These are phyloP conservation scores for Crotalus helleri DNA, from an alignment of 2,113 vertebrate genomes.

Conservation along the genomic window DNA sequence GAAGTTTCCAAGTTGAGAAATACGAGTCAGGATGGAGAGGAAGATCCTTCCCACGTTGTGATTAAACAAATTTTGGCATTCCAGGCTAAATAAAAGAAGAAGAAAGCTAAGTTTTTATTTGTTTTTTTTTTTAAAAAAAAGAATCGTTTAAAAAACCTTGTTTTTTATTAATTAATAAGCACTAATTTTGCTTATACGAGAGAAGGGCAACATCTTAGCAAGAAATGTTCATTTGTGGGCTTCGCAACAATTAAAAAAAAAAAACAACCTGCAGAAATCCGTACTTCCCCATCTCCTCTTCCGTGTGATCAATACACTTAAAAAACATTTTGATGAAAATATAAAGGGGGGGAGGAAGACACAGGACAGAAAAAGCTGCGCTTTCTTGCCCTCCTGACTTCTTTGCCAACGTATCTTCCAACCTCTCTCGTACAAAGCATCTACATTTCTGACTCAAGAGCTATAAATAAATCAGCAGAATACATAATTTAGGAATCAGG, in stretches of 20 bases:
- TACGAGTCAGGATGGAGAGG: not conserved
- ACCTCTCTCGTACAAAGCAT: not conserved
- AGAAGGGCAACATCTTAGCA: not conserved
- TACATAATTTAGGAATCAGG: constrained; percentile 13
- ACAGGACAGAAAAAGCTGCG: not conserved
- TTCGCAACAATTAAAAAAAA: too few relatives aligned
- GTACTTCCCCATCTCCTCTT: not conserved
- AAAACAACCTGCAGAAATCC: not conserved
- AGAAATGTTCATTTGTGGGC: not conserved
- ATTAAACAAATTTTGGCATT: not conserved
- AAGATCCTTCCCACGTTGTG: not conserved
- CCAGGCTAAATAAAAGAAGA: not conserved
- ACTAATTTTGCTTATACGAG: not conserved
- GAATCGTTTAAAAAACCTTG: not conserved
- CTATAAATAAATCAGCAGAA: constrained; percentile 31
- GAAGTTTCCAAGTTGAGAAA: not conserved
- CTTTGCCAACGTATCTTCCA: constrained; percentile 2
- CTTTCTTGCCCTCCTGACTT: not conserved
- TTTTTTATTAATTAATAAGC: not conserved
- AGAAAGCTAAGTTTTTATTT: not conserved
- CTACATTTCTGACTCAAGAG: constrained; percentile 24
- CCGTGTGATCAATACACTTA: not conserved
- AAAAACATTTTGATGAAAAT: not conserved
- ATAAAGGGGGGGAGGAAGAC: too few relatives aligned
- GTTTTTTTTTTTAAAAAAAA: not conserved